These are phyloP conservation scores for Ptyas mucosa DNA, from an alignment of 2,113 vertebrate species.

Conservation along the genomic window DNA sequence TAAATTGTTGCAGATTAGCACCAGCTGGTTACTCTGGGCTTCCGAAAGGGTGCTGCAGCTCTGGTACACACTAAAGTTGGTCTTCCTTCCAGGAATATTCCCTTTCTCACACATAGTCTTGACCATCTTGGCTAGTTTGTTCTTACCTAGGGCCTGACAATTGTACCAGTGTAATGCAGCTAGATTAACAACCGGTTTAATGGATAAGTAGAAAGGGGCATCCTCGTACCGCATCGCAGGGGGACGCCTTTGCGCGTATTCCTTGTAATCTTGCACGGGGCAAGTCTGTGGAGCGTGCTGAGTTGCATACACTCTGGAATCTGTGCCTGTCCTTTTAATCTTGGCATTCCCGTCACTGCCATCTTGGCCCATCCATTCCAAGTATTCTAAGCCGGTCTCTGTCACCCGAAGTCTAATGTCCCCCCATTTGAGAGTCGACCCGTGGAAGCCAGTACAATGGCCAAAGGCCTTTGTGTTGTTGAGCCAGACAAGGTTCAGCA, in stretches of 20 bases:
- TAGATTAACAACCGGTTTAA: constrained; percentile 81
- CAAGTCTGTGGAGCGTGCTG: constrained; percentile 81
- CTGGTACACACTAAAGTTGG: constrained; percentile 86
- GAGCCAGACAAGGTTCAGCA: constrained; percentile 83
- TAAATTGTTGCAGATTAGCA: constrained; percentile 81
- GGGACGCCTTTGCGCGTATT: constrained; percentile 79
- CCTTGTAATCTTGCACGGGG: constrained; percentile 83
- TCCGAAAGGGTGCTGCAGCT: constrained; percentile 82
- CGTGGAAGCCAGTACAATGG: constrained; percentile 82
- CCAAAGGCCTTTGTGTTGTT: constrained; percentile 84
- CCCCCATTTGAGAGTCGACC: constrained; percentile 82
- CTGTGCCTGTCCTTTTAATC: constrained; percentile 73
- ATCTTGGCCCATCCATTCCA: constrained; percentile 84
- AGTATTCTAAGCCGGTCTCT: constrained; percentile 77
- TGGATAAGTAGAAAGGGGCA: constrained; percentile 81
- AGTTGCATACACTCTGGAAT: constrained; percentile 78
- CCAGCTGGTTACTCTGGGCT: constrained; percentile 83
- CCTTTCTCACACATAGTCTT: constrained; percentile 87
- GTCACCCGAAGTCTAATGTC: constrained; percentile 77
- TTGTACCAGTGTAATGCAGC: constrained; percentile 84
- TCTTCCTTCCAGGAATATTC: constrained; percentile 81
- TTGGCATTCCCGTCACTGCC: constrained; percentile 67
- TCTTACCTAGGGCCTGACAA: constrained; percentile 83
- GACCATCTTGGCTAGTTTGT: constrained; percentile 86
- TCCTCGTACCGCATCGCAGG: constrained; percentile 83